Evolutionary conservation across 2,113 vertebrate genomes (phyloP).

Genomic region (Theropithecus gelada): DNA sequence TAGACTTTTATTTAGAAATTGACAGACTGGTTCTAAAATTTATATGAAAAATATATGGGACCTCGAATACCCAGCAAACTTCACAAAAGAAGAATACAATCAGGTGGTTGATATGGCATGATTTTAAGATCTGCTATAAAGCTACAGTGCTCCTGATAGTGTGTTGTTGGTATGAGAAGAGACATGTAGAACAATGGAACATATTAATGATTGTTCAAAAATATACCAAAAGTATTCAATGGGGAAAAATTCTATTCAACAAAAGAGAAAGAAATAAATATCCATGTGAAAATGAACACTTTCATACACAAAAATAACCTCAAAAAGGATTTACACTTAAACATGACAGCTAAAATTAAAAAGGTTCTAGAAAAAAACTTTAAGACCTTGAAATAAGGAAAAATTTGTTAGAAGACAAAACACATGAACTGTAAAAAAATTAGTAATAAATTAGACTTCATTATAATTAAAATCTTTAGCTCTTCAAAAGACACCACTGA

Average conservation of each 20-base stretch:
- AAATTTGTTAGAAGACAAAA: background rate
- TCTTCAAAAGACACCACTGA: background rate
- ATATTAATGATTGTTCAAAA: background rate
- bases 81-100: background rate
- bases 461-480: background rate
- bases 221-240: background rate
- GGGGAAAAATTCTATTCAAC: background rate
- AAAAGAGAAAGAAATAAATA: background rate
- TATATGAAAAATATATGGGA: background rate
- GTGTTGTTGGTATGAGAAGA: background rate
- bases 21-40: background rate
- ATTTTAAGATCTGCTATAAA: background rate
- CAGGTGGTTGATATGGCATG: background rate
- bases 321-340: background rate
- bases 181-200: background rate
- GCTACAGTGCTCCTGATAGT: background rate
- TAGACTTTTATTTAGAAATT: background rate
- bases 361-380: background rate
- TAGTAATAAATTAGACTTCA: background rate
- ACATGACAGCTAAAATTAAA: background rate
- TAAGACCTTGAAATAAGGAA: background rate
- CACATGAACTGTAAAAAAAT: background rate
- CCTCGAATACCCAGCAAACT: background rate
- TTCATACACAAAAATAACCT: background rate
- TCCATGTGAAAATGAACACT: background rate